phyloP scores from a whole-genome alignment of 2,113 vertebrate genomes.

The Illadopsis cleaveri region DNA sequence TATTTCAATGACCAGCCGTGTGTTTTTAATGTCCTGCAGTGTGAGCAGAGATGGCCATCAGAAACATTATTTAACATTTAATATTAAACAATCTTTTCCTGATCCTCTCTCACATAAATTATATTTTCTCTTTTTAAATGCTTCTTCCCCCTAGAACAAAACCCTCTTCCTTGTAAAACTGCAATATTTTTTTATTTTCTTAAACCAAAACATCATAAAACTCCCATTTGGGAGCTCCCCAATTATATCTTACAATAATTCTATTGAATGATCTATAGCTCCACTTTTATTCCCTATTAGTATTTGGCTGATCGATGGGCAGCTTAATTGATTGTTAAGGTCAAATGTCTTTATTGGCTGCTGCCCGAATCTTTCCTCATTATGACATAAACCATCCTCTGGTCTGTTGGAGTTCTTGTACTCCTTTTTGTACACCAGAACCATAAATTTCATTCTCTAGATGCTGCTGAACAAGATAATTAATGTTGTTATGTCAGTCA shows the following conservation, averaged over 20 bases:
- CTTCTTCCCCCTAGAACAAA: neutral
- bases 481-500: neutral
- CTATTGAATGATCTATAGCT: constrained; percentile 47
- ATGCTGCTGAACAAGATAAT: neutral
- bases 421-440: neutral
- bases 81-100: neutral
- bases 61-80: neutral
- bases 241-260: constrained; percentile 41
- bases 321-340: constrained; percentile 58
- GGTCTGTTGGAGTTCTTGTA: neutral
- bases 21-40: neutral
- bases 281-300: constrained; percentile 59
- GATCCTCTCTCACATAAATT: neutral
- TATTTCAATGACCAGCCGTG: neutral
- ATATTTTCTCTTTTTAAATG: neutral
- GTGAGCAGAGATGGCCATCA: neutral
- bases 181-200: neutral
- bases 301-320: constrained; percentile 49
- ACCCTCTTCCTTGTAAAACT: neutral
- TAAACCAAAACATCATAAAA: neutral
- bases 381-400: neutral
- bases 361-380: constrained; percentile 34
- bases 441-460: neutral
- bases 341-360: constrained; percentile 61
- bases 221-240: constrained; percentile 43